Percentiles rank a stretch among this genome's conserved stretches.
phyloP scores from a whole-genome alignment of 2,113 vertebrate species.

The Oncorhynchus clarkii region DNA sequence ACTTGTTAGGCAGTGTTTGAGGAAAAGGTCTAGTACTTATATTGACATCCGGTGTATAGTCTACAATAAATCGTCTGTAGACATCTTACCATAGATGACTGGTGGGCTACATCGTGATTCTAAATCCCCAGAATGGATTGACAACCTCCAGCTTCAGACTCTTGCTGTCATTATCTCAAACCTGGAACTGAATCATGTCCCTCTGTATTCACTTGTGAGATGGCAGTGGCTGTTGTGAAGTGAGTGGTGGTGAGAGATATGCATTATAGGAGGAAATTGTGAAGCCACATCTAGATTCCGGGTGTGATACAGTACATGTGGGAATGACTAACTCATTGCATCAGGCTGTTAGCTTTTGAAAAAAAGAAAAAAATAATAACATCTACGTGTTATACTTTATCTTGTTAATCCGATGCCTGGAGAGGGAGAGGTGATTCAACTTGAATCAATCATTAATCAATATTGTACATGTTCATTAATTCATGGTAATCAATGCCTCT shows the following conservation, averaged over 20 bases:
- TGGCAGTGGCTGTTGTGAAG: constrained; percentile 73
- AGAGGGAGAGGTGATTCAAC: constrained; percentile 72
- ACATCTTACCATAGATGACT: constrained; percentile 18
- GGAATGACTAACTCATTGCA: constrained; percentile 83
- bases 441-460: constrained; percentile 76
- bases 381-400: constrained; percentile 74
- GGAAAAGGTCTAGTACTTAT: constrained; percentile 13
- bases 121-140: constrained; percentile 46
- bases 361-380: constrained; percentile 55
- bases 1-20: neutral
- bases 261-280: constrained; percentile 79
- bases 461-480: constrained; percentile 75
- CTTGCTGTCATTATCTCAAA: constrained; percentile 65
- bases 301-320: constrained; percentile 74
- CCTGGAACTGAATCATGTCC: constrained; percentile 72
- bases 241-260: constrained; percentile 71
- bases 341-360: constrained; percentile 76
- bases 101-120: constrained; percentile 34
- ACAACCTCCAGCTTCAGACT: constrained; percentile 63
- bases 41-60: constrained; percentile 5
- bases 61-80: constrained; percentile 12
- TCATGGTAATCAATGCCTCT: constrained; percentile 76
- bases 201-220: constrained; percentile 72
- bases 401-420: constrained; percentile 80
- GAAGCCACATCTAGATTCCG: constrained; percentile 77